Base-by-base conservation (phyloP, 2,888 invertebrate species). In the Caenorhabditis sulstoni region DNA sequence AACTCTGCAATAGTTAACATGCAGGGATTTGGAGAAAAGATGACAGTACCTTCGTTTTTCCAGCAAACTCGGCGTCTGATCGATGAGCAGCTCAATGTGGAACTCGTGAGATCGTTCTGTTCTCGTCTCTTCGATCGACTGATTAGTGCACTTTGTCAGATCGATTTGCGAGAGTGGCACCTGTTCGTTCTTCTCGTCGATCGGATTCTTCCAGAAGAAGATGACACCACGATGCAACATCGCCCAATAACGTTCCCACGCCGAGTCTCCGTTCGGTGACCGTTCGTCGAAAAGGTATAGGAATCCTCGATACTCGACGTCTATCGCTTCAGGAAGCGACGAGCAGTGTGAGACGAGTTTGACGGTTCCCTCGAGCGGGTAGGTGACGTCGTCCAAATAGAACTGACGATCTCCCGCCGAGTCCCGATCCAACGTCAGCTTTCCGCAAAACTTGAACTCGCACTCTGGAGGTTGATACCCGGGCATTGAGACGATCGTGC, bases 31-130 rank as follows among this genome's bases (percentile, higher is more conserved):
- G 11, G 1, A 2, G 2, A 52, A 23, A 49, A 22, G 29, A 53
- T 4, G 7, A 18, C 35, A 39, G 16, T 16, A 84, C 85, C 83
- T 81, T 75, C 83, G 79, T 66, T 79, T 83, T 50, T 85, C 85
- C 16, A 85, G 78, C 29, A 82, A 65, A 11, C 80, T 77, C 12
- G 84, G 83, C 14, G 81, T 79, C 20, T 81, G 74, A 41, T 81
- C 73, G 12, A 85, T 82, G 14, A 87, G 78, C 41, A 87, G 70
- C 35, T 85, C 95, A 44, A 97, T 91, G 16, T 58, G 58, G 47
- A 79, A 79, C n/a, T 58, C 67, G 41, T 68, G 49, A 8, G 57
- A 53, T 52, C 61, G 37, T 3, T 55, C 62, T 20, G 67, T 67
- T 44, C 61, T 62, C 11, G 64, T 22, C 18, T 73, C 79, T 41